Conservation (phyloP, 2,797 vertebrate species). For the Ciconia nigra region DNA sequence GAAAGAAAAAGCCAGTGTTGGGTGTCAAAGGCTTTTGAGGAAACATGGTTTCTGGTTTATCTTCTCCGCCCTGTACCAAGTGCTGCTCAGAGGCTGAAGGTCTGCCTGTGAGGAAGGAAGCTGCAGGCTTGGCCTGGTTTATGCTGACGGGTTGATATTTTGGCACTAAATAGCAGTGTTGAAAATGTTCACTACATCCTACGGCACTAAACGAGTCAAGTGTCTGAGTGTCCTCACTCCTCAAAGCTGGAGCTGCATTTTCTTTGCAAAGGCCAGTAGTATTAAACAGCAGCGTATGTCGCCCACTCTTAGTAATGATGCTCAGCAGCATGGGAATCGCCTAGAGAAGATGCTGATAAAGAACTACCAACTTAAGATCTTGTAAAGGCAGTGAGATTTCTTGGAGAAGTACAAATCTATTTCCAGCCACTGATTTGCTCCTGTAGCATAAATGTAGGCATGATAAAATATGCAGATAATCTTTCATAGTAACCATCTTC, state of each 20-base stretch:
- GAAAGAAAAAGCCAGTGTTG: background rate
- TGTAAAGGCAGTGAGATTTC: background rate
- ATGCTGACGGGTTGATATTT: background rate
- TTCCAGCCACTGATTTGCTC: background rate
- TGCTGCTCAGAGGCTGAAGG: background rate
- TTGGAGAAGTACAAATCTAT: background rate
- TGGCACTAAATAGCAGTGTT: background rate
- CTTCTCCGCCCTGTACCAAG: background rate
- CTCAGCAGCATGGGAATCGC: background rate
- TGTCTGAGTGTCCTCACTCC: background rate
- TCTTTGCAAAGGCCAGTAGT: background rate
- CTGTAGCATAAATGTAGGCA: background rate
- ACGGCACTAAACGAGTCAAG: background rate
- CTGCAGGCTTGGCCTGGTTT: background rate
- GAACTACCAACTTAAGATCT: background rate
- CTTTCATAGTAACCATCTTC: slow-evolving; percentile 32
- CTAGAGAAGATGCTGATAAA: background rate
- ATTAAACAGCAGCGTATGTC: background rate
- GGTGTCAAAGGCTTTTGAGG: background rate
- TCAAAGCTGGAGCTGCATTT: background rate
- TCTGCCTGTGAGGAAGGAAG: background rate
- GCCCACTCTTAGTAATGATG: background rate
- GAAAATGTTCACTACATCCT: background rate
- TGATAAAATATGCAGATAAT: slow-evolving; percentile 33
- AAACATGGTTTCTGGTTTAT: background rate